Base-by-base conservation (phyloP, 1,140 invertebrate genomes). In the Ditylenchus dipsaci region DNA sequence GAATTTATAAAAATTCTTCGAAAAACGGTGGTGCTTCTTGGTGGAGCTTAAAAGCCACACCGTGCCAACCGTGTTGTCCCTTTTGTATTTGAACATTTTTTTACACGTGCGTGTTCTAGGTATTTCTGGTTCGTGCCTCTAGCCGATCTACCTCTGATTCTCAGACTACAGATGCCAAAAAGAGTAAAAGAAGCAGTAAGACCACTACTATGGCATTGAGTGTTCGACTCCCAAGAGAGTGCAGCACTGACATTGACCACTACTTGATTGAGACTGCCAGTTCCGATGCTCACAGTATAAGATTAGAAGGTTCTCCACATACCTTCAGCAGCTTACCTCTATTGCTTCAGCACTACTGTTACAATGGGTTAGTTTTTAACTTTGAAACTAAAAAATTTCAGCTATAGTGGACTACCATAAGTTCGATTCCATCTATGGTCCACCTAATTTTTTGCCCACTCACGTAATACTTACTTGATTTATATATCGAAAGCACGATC, bases 121-220 rank as follows among this genome's bases (percentile, higher is more conserved):
- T 91, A 81, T 95, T 95, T 81, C 91, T 95, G 8, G 92, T 95
- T 8, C 88, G 93, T 26, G 90, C 93, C 79, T 95, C 92, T 11
- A 95, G 91, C 81, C 91, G 93, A 81, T 88, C 89, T 5, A 26
- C 21, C 21, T 11, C 19, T 23, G 57, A 3, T 7, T 19, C 23
- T 49, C 33, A 47, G 13, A n/a, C 43, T 21, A 19, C n/a, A 23
- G 17, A 3, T 59, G 15, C 3, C n/a, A 0, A 30, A 1, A 11
- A 26, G 1, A 23, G 23, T 42, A 61, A 61, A 23, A 33, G 30
- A 30, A 47, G 21, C 13, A 27, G 29, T 19, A 89, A 38, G 33
- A 38, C 33, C 11, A 91, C 75, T 1, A 93, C 92, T 23, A 93
- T 95, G 90, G 93, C 93, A 19, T 88, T 97, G 59, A 93, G 91